Base-by-base conservation (phyloP, 2,113 vertebrate genomes). In the Chaenocephalus aceratus region DNA sequence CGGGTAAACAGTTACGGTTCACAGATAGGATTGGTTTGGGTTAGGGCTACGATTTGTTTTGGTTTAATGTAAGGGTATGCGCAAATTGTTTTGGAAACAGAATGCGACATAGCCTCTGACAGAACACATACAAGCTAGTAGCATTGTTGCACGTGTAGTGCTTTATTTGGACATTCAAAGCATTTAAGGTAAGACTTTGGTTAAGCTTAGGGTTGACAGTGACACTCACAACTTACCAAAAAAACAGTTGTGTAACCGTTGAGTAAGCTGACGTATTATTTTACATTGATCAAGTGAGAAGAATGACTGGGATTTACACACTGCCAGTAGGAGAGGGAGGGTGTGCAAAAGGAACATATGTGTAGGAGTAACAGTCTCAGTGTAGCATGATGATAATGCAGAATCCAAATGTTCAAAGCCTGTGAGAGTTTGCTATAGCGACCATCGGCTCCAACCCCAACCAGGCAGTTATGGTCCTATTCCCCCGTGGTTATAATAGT, bases 231-330 rank as follows among this genome's bases (percentile, higher is more conserved):
- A 30, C 3, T n/a, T n/a, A n/a, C n/a, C n/a, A n/a, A n/a, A n/a
- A n/a, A n/a, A n/a, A n/a, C n/a, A n/a, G 36, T 41, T 41, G 36
- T 7, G 5, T 41, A 41, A 41, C 36, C 36, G 36, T 41, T 41
- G 36, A 8, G 36, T 41, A 41, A 7, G 36, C 36, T 41, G 36
- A 41, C 36, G 36, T 41, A 41, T 41, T 41, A 7, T 41, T 41
- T 41, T 41, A 41, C 36, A 41, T 9, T 44, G 58, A 75, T 52
- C 75, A 51, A 51, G 72, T 71, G 59, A 70, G n/a, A 82, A 54
- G 51, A 26, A 16, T 67, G 69, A 67, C 54, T 34, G 21, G 6
- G 62, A 80, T 48, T 61, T 54, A 54, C 18, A n/a, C 10, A 46
- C 36, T 6, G 7, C 36, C 36, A 34, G 26, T 30, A 12, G 1